phyloP scores from a whole-genome alignment of 1,140 invertebrate species.

The Pseudobourletiella spinata region DNA sequence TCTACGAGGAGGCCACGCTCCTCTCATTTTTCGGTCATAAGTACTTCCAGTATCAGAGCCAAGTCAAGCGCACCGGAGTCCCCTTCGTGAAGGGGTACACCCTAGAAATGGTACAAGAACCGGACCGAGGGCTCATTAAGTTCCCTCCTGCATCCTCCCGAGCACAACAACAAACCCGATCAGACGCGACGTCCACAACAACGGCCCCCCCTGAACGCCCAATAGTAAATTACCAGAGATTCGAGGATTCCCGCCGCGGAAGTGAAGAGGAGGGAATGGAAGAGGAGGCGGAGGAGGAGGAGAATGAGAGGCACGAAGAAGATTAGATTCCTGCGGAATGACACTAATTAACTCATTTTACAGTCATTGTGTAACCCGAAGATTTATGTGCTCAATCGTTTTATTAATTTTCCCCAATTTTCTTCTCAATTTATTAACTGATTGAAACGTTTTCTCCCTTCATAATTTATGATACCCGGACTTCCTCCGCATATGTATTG shows the following conservation, averaged over 20 bases:
- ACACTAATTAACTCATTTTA: background rate
- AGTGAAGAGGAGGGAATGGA: too few relatives aligned
- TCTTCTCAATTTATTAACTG: background rate
- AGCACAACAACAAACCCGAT: background rate
- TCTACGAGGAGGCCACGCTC: constrained; percentile 83
- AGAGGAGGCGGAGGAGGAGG: background rate
- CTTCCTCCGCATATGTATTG: background rate
- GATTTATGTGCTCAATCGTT: background rate
- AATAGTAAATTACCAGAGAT: too few relatives aligned
- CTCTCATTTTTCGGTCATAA: constrained; percentile 86
- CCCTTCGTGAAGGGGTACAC: constrained; percentile 80
- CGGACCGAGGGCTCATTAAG: too few relatives aligned
- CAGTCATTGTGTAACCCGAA: background rate
- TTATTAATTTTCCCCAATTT: background rate
- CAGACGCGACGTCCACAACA: too few relatives aligned
- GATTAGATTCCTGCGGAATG: background rate
- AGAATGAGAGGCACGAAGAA: background rate
- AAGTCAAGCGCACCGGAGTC: constrained; percentile 71
- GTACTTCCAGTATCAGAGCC: constrained; percentile 79
- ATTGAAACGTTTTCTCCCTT: background rate
- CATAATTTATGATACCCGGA: background rate
- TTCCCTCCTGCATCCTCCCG: too few relatives aligned
- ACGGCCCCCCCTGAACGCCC: too few relatives aligned
- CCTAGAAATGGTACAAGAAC: background rate
- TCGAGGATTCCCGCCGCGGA: too few relatives aligned